Conservation (phyloP, 1,140 invertebrate genomes). For the Cylas formicarius region DNA sequence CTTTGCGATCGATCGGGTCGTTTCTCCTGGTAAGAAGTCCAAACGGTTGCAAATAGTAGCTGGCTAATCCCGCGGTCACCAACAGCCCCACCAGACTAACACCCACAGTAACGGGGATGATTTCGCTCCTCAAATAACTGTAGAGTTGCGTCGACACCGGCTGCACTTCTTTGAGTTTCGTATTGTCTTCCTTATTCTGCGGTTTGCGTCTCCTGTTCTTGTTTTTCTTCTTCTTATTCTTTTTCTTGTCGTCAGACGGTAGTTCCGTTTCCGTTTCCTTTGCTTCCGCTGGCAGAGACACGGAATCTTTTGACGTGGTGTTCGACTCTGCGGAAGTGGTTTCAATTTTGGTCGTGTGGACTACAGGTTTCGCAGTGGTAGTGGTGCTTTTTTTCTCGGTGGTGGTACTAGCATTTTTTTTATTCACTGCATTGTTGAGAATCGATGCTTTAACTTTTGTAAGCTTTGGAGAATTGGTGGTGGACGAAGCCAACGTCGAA, state of each 20-base stretch:
- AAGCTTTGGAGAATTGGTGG: conserved; percentile 26
- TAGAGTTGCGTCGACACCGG: conserved; percentile 66
- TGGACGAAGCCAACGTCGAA: no score
- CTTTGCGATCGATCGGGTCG: conserved; percentile 54
- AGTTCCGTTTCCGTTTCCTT: conserved; percentile 52
- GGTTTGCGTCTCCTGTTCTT: conserved; percentile 51
- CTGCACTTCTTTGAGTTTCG: conserved; percentile 42
- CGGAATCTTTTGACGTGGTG: conserved; percentile 22
- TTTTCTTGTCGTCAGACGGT: conserved; percentile 39
- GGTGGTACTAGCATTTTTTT: conserved; percentile 18
- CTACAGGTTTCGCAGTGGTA: background rate
- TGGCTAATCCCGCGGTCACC: conserved; percentile 61
- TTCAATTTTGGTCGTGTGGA: background rate
- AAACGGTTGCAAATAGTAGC: conserved; percentile 69
- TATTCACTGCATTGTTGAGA: conserved; percentile 24
- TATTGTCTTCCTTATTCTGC: conserved; percentile 44
- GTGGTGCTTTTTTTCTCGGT: conserved; percentile 16
- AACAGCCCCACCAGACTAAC: conserved; percentile 66
- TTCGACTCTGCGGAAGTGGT: background rate
- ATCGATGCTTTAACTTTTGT: conserved; percentile 33
- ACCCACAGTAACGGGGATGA: conserved; percentile 66
- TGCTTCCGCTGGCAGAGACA: conserved; percentile 39
- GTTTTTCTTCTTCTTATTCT: conserved; percentile 51
- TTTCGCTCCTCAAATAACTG: conserved; percentile 68
- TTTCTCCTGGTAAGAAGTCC: conserved; percentile 52